Base-by-base conservation (phyloP, 2,113 vertebrate genomes). In the Sinocyclocheilus anshuiensis region DNA sequence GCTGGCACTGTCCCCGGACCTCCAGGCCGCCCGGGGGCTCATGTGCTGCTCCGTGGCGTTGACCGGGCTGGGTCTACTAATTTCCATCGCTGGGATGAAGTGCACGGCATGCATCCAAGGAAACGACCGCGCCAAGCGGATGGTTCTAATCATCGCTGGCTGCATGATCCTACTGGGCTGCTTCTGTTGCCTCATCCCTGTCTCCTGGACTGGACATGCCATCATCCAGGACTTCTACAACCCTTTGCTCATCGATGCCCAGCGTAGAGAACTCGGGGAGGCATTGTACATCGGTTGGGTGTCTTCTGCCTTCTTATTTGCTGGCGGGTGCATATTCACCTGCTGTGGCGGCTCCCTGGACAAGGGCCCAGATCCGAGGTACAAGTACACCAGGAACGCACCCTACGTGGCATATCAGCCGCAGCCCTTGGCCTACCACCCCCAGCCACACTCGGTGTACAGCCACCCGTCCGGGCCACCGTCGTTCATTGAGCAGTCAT, bases 1-100 rank as follows among this genome's bases (percentile, higher is more conserved):
- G 61, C 88, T 98, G 90, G 95, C 95, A 4, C 95, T 99, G 3
- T 87, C 96, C 0, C 93, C 95, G 0, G 93, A 92, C 42, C 91
- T 99, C 6, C 96, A 97, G 87, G 93, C 94, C 0, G 95, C 96
- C 0, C 93, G 98, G 6, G 97, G 96, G 0, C 95, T 99, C 9
- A 97, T 97, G 97, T 97, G 97, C 83, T 71, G 90, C 13, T 94
- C 97, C 0, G 76, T 94, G 26, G 92, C 88, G 0, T 89, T 98
- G 83, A 90, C 91, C 1, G 80, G 94, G 1, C 7, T 95, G 1
- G 95, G 97, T 20, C 87, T 98, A 22, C 86, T 98, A 0, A 75
- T 93, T 87, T 94, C 96, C 33, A 59, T 97, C 45, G 77, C 86
- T 1, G 96, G 97, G 0, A 84, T 97, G 93, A 94, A 93, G 89